These are phyloP conservation scores for Coilia nasus DNA, from an alignment of 2,797 vertebrate genomes.

Conservation along the genomic window DNA sequence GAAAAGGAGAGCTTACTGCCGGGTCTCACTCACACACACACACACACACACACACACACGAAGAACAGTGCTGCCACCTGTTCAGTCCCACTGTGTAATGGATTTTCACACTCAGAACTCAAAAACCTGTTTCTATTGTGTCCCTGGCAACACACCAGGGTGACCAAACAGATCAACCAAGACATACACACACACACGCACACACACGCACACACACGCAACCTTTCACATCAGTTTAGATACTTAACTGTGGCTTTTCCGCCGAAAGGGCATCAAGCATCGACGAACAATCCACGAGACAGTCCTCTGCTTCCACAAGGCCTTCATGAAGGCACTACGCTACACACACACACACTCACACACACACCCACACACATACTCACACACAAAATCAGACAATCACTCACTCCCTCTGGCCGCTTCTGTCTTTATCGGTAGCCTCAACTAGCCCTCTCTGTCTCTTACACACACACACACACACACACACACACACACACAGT, in stretches of 20 bases:
- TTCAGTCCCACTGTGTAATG: not conserved
- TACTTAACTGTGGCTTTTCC: slow-evolving; percentile 75
- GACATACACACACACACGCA: not conserved
- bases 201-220: too few relatives aligned
- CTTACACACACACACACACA: not conserved
- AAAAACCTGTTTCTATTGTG: not conserved
- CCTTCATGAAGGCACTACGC: slow-evolving; percentile 58
- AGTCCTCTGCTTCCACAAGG: slow-evolving; percentile 68
- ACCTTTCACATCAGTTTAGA: not conserved
- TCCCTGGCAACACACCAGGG: not conserved
- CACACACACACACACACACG: not conserved
- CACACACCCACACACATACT: too few relatives aligned
- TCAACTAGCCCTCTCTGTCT: not conserved
- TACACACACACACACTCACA: not conserved
- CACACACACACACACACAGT: slow-evolving; percentile 21
- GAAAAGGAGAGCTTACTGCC: too few relatives aligned
- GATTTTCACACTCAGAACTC: not conserved
- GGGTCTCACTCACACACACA: not conserved
- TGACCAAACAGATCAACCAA: not conserved
- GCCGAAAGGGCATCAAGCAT: slow-evolving; percentile 72
- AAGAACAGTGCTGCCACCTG: not conserved
- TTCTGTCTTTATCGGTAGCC: not conserved
- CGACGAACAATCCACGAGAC: slow-evolving; percentile 73
- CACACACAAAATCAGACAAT: too few relatives aligned
- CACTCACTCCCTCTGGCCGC: not conserved